Base-by-base conservation (phyloP, 2,888 invertebrate species). In the Syritta pipiens region DNA sequence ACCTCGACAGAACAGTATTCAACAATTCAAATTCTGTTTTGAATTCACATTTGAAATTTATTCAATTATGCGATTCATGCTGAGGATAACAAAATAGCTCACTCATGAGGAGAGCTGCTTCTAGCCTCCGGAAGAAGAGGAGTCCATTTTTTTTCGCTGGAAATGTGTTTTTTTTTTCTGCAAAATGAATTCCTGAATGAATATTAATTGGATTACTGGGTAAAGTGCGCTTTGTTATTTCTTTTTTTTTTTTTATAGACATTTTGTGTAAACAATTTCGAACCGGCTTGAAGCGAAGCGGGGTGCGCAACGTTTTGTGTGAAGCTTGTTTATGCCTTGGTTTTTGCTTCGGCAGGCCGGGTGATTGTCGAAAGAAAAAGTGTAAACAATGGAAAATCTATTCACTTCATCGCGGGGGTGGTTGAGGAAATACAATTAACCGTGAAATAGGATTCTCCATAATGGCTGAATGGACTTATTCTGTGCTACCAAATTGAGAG, bases 381-480 rank as follows among this genome's bases (percentile, higher is more conserved):
- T 19, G 60, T 60, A 60, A 60, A 60, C 60, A 60, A 60, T n/a
- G n/a, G n/a, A n/a, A n/a, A n/a, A n/a, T n/a, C n/a, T n/a, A n/a
- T n/a, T n/a, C 35, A 35, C 48, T 10, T n/a, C 3, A 20, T 20
- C 20, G 20, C 1, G 12, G 44, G 22, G 22, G 44, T 12, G 24
- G 9, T 42, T 32, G 42, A 10, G 51, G 30, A 10, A 48, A 24
- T 9, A 22, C 51, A 42, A 53, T 63, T 63, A 26, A 35, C 44
- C 65, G 24, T 65, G 44, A 65, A 65, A 65, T 53, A 53, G n/a
- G 42, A 65, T 53, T 65, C 26, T n/a, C 7, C 12, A 26, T 19
- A 65, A 65, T 30, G n/a, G 65, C 7, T 53, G 35, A 53, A 28
- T 60, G 51, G 46, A 60, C 48, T 48, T 35, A 19, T 32, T 46